These are phyloP conservation scores for Arge pagana DNA, from an alignment of 2,888 invertebrate species.

Conservation along the genomic window DNA sequence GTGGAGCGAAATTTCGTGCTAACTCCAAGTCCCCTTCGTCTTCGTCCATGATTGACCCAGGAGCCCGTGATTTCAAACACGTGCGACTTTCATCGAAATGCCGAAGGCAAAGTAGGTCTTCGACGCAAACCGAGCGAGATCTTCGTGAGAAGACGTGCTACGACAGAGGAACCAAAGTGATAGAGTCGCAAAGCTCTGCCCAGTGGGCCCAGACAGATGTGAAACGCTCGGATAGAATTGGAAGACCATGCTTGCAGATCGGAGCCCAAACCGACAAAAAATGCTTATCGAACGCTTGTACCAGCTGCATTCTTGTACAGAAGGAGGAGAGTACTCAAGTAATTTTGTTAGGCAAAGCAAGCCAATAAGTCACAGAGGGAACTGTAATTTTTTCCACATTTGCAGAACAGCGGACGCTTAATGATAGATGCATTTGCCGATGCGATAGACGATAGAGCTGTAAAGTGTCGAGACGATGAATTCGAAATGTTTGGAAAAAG, in stretches of 20 bases:
- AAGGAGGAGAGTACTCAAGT: slow-evolving; percentile 1
- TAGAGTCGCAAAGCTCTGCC: not conserved
- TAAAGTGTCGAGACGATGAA: slow-evolving; percentile 2
- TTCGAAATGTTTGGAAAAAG: slow-evolving; percentile 20
- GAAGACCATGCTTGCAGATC: not conserved
- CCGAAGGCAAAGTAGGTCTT: not conserved
- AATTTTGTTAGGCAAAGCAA: not conserved
- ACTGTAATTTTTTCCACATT: not conserved
- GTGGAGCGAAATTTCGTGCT: slow-evolving; percentile 2
- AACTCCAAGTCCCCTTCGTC: not conserved
- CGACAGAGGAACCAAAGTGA: slow-evolving; percentile 10
- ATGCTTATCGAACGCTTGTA: not conserved
- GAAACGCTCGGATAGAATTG: not conserved
- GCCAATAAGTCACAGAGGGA: not conserved
- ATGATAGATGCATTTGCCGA: not conserved
- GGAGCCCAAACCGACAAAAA: slow-evolving; percentile 11
- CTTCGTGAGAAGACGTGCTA: slow-evolving; percentile 1
- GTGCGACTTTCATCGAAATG: not conserved
- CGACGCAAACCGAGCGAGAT: slow-evolving; percentile 1
- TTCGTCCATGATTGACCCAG: too few relatives aligned
- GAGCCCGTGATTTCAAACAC: slow-evolving; percentile 2
- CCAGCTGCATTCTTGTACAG: not conserved
- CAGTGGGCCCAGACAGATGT: not conserved
- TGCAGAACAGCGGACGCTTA: not conserved
- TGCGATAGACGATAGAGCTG: not conserved